These are phyloP conservation scores for Lordiphosa stackelbergi DNA, from an alignment of 1,140 invertebrate species.

Conservation along the genomic window DNA sequence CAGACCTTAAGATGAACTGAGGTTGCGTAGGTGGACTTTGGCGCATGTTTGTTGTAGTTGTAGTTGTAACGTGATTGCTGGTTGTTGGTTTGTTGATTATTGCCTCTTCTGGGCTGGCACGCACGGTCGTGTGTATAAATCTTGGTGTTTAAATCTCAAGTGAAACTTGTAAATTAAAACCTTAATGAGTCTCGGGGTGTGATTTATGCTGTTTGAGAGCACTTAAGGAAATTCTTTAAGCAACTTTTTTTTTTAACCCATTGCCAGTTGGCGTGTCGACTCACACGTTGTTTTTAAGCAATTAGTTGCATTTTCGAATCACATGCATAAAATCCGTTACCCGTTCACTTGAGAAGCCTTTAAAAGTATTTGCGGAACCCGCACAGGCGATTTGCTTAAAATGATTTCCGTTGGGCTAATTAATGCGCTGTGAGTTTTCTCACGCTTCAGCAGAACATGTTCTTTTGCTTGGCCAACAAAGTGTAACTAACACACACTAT, in stretches of 20 bases:
- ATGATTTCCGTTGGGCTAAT: slow-evolving; percentile 57
- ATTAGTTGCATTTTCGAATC: slow-evolving; percentile 51
- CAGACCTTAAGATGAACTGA: slow-evolving; percentile 24
- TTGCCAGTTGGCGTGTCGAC: slow-evolving; percentile 27
- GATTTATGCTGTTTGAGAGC: slow-evolving; percentile 48
- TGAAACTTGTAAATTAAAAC: slow-evolving; percentile 72
- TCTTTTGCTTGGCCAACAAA: slow-evolving; percentile 32
- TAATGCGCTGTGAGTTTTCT: slow-evolving; percentile 72
- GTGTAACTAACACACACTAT: slow-evolving; percentile 31
- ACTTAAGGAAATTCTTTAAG: slow-evolving; percentile 18
- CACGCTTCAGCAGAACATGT: slow-evolving; percentile 61
- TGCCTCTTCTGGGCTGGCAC: slow-evolving; percentile 35
- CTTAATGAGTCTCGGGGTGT: slow-evolving; percentile 60
- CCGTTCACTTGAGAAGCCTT: not conserved
- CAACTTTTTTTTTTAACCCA: not conserved
- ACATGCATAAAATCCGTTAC: slow-evolving; percentile 17
- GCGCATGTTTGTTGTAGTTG: slow-evolving; percentile 25
- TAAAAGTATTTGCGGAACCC: slow-evolving; percentile 2
- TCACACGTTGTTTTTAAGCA: slow-evolving; percentile 60
- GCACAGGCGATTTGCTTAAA: slow-evolving; percentile 48
- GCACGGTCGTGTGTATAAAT: slow-evolving; percentile 52
- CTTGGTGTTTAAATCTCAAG: slow-evolving; percentile 60
- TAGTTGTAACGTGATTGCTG: slow-evolving; percentile 42
- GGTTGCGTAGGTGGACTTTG: slow-evolving; percentile 64
- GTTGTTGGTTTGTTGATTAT: slow-evolving; percentile 62